A percentile compares a stretch with the other conserved stretches of the same genome.
Evolutionary conservation across 2,113 vertebrate genomes (phyloP).

Genomic region (Nanorana parkeri): DNA sequence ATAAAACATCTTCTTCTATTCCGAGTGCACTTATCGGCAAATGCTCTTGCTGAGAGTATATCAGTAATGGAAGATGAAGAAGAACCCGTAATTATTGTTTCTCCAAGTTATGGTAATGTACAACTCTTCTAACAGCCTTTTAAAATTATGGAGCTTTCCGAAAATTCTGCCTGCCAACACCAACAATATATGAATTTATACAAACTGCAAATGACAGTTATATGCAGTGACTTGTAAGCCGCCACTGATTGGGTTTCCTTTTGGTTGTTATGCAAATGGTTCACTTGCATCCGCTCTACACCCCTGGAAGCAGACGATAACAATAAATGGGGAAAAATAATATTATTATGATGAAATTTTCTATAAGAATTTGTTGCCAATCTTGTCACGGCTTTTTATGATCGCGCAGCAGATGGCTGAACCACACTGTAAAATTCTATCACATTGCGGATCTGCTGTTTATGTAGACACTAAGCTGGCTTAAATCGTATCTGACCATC

Average conservation of each 20-base stretch:
- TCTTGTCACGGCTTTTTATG: constrained; percentile 49
- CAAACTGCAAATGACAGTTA: constrained; percentile 27
- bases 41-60: constrained; percentile 26
- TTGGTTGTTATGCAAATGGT: constrained; percentile 1
- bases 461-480: constrained; percentile 54
- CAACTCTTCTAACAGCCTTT: neutral
- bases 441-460: constrained; percentile 50
- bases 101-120: constrained; percentile 32
- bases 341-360: constrained; percentile 45
- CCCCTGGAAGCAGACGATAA: neutral
- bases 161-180: neutral
- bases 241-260: neutral
- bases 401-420: constrained; percentile 46
- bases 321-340: constrained; percentile 32
- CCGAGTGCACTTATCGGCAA: constrained; percentile 43
- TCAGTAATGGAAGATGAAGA: constrained; percentile 28
- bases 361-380: constrained; percentile 33
- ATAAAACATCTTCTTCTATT: constrained; percentile 18
- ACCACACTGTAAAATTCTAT: constrained; percentile 49
- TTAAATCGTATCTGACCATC: constrained; percentile 22
- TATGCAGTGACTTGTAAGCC: constrained; percentile 2
- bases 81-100: constrained; percentile 37
- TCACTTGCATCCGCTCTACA: neutral
- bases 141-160: constrained; percentile 14
- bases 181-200: constrained; percentile 10